These are phyloP conservation scores for Apeltes quadracus DNA, from an alignment of 2,113 vertebrate species.

Conservation along the genomic window DNA sequence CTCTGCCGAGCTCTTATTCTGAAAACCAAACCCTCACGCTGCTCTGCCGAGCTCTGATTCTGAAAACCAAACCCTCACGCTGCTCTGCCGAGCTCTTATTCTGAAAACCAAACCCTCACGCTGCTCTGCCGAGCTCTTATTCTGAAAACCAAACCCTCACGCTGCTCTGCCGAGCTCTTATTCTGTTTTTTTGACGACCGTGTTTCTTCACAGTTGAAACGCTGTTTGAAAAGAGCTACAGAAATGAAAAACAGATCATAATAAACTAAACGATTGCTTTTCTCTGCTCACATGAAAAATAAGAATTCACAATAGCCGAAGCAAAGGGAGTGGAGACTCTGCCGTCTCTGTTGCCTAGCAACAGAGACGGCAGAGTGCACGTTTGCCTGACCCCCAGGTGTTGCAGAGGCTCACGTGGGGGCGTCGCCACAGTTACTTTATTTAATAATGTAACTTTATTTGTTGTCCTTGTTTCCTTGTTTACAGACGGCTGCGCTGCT, in stretches of 20 bases:
- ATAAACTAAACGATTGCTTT: not conserved
- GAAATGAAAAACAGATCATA: not conserved
- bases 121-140: not conserved
- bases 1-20: not conserved
- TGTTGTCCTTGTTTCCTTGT: conserved; percentile 21
- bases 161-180: not conserved
- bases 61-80: too few species aligned
- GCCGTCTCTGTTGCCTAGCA: conserved; percentile 25
- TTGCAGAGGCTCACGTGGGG: not conserved
- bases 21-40: too few species aligned
- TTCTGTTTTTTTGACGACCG: too few species aligned
- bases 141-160: too few species aligned
- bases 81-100: not conserved
- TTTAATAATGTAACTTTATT: not conserved
- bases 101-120: too few species aligned
- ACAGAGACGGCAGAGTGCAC: conserved; percentile 1
- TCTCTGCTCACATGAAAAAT: not conserved
- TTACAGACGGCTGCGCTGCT: not conserved
- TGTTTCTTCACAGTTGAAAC: too few species aligned
- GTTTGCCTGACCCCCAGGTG: not conserved
- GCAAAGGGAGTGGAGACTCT: not conserved
- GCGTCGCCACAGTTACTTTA: not conserved
- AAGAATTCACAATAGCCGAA: not conserved
- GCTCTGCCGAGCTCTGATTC: not conserved
- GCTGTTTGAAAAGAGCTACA: too few species aligned